Percentiles rank a stretch among this genome's conserved stretches.
Evolutionary conservation across 2,888 invertebrate species (phyloP).

Genomic region (Callinectes sapidus): DNA sequence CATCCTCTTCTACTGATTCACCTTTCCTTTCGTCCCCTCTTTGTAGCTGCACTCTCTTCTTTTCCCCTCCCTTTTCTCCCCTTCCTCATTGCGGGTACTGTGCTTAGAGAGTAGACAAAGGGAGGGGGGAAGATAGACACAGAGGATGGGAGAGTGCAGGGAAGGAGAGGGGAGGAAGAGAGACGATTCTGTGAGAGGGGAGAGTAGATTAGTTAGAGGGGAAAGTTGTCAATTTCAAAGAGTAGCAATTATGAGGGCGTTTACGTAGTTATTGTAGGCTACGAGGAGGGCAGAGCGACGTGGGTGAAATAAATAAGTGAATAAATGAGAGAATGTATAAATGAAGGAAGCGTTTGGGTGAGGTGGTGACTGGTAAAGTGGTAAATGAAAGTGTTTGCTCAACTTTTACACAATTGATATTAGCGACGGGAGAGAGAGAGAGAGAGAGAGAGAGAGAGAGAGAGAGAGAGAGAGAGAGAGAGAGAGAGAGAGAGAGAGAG

Average conservation of each 20-base stretch:
- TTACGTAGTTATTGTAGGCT: slow-evolving; percentile 12
- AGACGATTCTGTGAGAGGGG: neutral
- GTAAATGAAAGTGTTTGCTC: neutral
- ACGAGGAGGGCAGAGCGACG: neutral
- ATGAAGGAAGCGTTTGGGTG: neutral
- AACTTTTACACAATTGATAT: neutral
- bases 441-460: slow-evolving; percentile 1
- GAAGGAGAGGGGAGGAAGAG: neutral
- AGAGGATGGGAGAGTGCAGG: neutral
- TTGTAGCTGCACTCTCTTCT: neutral
- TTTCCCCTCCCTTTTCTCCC: slow-evolving; percentile 18
- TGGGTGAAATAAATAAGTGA: neutral
- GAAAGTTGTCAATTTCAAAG: slow-evolving; percentile 34
- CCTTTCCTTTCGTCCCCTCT: neutral
- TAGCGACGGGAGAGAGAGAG: neutral
- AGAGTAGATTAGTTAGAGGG: slow-evolving; percentile 21
- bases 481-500: slow-evolving; percentile 1
- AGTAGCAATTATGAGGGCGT: slow-evolving; percentile 18
- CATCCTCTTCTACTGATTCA: slow-evolving; percentile 20
- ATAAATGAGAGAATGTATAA: neutral
- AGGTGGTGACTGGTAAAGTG: neutral
- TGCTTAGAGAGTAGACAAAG: slow-evolving; percentile 5
- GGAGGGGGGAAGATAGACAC: neutral
- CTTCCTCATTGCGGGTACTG: slow-evolving; percentile 23
- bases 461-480: neutral